Evolutionary conservation across 2,797 vertebrate genomes (phyloP).

Genomic region (Cyprinella venusta): DNA sequence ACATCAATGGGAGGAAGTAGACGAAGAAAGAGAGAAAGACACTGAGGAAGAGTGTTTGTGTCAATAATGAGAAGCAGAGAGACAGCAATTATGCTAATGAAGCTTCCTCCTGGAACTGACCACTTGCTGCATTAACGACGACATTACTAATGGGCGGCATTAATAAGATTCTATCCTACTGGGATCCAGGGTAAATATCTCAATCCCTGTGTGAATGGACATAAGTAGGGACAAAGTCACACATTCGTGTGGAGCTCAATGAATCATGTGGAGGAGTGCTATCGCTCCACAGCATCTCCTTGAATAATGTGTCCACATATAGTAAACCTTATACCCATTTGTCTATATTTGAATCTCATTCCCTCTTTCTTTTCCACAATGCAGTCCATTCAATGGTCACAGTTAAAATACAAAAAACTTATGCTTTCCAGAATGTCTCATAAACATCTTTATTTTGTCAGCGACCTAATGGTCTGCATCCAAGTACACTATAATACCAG

Average conservation of each 20-base stretch:
- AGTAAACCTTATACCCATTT: conserved; percentile 44
- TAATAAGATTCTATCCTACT: conserved; percentile 47
- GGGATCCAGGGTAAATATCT: conserved; percentile 8
- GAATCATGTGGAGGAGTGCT: conserved; percentile 53
- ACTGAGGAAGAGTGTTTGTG: conserved; percentile 19
- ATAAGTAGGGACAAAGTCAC: conserved; percentile 35
- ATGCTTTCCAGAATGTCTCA: not conserved
- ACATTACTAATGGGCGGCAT: conserved; percentile 55
- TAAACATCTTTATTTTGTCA: not conserved
- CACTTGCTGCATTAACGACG: conserved; percentile 51
- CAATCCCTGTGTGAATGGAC: conserved; percentile 46
- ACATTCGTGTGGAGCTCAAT: conserved; percentile 36
- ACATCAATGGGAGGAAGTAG: conserved; percentile 9
- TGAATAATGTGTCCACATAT: conserved; percentile 57
- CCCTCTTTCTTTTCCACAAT: conserved; percentile 9
- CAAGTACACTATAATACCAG: not conserved
- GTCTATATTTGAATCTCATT: conserved; percentile 51
- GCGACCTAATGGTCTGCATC: not conserved
- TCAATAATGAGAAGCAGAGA: conserved; percentile 46
- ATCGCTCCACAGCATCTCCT: conserved; percentile 25
- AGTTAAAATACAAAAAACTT: not conserved
- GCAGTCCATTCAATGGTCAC: not conserved
- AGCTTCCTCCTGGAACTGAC: conserved; percentile 40
- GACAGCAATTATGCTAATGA: conserved; percentile 42
- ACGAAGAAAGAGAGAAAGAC: conserved; percentile 18